A percentile compares a stretch with the other conserved stretches of the same genome.
Conservation (phyloP, 2,113 vertebrate species). For the Tenrec ecaudatus region DNA sequence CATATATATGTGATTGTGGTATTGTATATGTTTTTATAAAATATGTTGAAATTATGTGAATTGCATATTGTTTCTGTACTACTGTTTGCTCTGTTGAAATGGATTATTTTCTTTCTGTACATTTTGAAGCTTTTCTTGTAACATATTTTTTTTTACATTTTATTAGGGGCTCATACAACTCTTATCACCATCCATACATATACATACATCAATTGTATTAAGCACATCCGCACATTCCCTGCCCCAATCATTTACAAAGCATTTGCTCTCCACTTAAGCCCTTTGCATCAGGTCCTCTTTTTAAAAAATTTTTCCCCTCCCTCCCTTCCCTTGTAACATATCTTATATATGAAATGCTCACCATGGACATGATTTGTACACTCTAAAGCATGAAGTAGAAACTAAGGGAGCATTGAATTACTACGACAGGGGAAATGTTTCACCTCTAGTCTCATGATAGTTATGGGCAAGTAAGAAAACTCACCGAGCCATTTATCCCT, state of each 20-base stretch:
- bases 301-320: too few relatives aligned
- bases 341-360: background rate
- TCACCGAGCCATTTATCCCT: too few relatives aligned
- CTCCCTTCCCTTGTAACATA: background rate
- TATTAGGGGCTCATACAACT: too few relatives aligned
- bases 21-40: background rate
- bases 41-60: background rate
- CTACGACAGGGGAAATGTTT: background rate
- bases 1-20: background rate
- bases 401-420: background rate
- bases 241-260: too few relatives aligned
- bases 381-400: background rate
- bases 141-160: too few relatives aligned
- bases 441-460: background rate
- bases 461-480: background rate
- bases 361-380: too few relatives aligned
- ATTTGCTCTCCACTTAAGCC: too few relatives aligned
- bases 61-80: background rate
- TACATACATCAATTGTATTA: too few relatives aligned
- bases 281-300: too few relatives aligned
- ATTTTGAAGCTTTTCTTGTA: constrained; percentile 1
- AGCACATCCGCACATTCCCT: too few relatives aligned
- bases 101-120: background rate
- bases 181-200: too few relatives aligned
- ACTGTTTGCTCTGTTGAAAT: background rate